Base-by-base conservation (phyloP, 2,888 invertebrate species). In the Ennomos fuscantarius region DNA sequence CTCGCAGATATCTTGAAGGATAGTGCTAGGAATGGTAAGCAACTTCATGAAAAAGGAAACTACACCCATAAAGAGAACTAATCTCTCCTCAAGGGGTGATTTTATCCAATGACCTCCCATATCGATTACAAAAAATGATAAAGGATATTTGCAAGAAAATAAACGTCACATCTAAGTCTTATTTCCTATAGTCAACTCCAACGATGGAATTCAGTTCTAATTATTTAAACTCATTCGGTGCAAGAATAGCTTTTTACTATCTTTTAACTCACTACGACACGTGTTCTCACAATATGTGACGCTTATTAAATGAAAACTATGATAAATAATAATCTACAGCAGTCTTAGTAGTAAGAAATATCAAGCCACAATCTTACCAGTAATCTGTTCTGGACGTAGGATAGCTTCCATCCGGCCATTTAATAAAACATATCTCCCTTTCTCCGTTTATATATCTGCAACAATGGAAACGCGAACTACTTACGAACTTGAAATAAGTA, bases 341-440 rank as follows among this genome's bases (percentile, higher is more conserved):
- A n/a, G n/a, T n/a, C n/a, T n/a, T n/a, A n/a, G 13, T 15, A 44
- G 2, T 6, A 44, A 44, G 11, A 11, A 35, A 24, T 24, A 24
- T 0, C 2, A 24, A 24, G 24, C n/a, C n/a, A n/a, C 24, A 43
- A 61, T 53, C 94, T 93, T 78, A 94, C 94, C 92, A 91, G 75
- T 94, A 94, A 79, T 94, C 95, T n/a, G 89, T 86, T 70, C 78
- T 89, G 6, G 94, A 94, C 43, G 92, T 87, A 1, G 93, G 90
- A 52, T 94, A 93, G 55, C 90, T 91, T 63, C 94, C 94, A 69
- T 94, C 94, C 0, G 94, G 94, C 95, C 95, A 95, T 55, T 91
- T 86, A 68, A 94, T 92, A 66, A 92, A 93, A 72, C 95, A 95
- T 64, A 94, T 89, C 58, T 93, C 93, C 60, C 94, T 76, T 65